Conservation (phyloP, 2,888 invertebrate genomes). For the Falcaria lacertinaria region DNA sequence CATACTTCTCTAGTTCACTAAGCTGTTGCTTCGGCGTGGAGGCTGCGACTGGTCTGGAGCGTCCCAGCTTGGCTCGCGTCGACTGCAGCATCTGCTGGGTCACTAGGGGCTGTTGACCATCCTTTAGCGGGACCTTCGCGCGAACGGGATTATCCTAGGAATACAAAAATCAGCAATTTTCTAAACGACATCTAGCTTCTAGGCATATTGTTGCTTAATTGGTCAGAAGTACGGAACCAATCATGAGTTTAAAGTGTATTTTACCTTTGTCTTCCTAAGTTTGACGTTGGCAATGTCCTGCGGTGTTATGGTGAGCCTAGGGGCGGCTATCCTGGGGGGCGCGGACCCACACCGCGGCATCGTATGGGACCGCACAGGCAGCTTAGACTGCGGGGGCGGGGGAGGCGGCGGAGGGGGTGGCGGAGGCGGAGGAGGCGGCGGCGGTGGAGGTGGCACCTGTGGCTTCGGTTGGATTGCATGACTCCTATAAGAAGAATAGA, state of each 20-base stretch:
- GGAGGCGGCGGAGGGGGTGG: constrained; percentile 51
- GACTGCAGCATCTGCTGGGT: constrained; percentile 62
- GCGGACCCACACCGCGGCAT: constrained; percentile 65
- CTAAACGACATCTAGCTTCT: too few species aligned
- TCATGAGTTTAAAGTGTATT: too few species aligned
- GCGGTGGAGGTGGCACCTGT: constrained; percentile 23
- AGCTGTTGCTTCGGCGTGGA: constrained; percentile 70
- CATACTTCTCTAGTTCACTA: constrained; percentile 63
- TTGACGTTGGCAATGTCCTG: constrained; percentile 72
- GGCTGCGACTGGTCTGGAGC: constrained; percentile 65
- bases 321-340: constrained; percentile 52
- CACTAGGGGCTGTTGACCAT: constrained; percentile 50
- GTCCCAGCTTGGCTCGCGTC: constrained; percentile 70
- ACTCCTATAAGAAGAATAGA: constrained; percentile 20
- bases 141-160: constrained; percentile 61
- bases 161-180: constrained; percentile 1
- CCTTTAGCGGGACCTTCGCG: constrained; percentile 38
- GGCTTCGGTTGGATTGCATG: constrained; percentile 21
- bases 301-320: constrained; percentile 64
- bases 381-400: constrained; percentile 28
- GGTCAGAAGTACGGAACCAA: too few species aligned
- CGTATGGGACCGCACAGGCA: constrained; percentile 48
- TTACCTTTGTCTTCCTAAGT: constrained; percentile 64
- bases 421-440: constrained; percentile 49
- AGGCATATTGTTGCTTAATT: too few species aligned